phyloP scores from a whole-genome alignment of 2,113 vertebrate genomes.

The Forbesichthys agassizii region DNA sequence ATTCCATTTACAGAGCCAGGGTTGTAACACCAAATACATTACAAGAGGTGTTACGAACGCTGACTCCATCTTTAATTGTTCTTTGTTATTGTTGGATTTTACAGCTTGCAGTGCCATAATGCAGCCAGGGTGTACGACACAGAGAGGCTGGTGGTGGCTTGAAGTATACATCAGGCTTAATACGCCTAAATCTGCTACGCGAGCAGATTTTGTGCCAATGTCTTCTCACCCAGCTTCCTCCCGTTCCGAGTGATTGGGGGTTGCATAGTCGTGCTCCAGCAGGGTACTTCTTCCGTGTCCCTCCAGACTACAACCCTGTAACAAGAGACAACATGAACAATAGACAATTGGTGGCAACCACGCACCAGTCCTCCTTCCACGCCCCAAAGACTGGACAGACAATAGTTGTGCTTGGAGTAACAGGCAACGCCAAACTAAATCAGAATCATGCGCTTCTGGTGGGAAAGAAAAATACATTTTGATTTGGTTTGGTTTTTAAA shows the following conservation, averaged over 20 bases:
- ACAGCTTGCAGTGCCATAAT: too few relatives aligned
- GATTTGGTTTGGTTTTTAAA: conserved; percentile 19
- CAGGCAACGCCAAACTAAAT: conserved; percentile 22
- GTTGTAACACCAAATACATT: too few relatives aligned
- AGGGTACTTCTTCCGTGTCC: conserved; percentile 80
- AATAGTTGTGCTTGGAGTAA: conserved; percentile 24
- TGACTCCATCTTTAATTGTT: too few relatives aligned
- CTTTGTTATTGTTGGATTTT: too few relatives aligned
- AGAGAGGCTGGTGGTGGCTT: too few relatives aligned
- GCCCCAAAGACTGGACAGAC: conserved; percentile 1
- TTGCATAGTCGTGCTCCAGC: conserved; percentile 88
- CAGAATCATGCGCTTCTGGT: conserved; percentile 65
- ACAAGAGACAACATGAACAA: conserved; percentile 15
- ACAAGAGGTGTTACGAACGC: too few relatives aligned
- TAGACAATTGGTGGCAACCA: conserved; percentile 3
- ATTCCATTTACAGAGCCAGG: too few relatives aligned
- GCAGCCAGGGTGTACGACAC: too few relatives aligned
- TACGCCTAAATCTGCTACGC: too few relatives aligned
- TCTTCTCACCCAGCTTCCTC: conserved; percentile 82
- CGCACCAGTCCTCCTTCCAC: background rate
- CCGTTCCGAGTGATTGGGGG: conserved; percentile 79
- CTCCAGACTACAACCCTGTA: conserved; percentile 89
- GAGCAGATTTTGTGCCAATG: background rate
- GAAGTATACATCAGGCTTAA: too few relatives aligned
- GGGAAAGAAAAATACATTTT: conserved; percentile 1